Percentiles rank a stretch among this genome's conserved stretches.
phyloP scores from a whole-genome alignment of 2,797 vertebrate species.

The Pseudomugil gertrudae region DNA sequence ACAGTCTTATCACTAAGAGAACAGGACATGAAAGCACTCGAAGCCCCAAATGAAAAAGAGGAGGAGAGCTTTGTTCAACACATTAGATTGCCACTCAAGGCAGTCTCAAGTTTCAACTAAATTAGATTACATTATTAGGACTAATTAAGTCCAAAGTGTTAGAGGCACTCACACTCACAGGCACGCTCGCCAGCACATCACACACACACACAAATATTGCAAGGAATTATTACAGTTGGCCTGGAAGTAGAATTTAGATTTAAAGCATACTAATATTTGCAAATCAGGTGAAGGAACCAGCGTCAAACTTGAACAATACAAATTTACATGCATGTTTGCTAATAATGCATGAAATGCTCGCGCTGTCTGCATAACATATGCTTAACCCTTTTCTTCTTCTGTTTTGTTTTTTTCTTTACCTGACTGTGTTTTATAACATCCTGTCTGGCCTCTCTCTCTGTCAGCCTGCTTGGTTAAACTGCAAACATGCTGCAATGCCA shows the following conservation, averaged over 20 bases:
- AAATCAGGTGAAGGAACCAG: conserved; percentile 11
- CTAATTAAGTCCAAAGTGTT: conserved; percentile 80
- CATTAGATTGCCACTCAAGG: conserved; percentile 81
- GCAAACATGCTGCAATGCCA: conserved; percentile 77
- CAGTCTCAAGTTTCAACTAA: conserved; percentile 81
- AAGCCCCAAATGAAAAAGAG: conserved; percentile 73
- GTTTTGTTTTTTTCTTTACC: conserved; percentile 41
- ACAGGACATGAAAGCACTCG: conserved; percentile 74
- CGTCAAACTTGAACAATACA: background rate
- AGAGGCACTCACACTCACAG: conserved; percentile 39
- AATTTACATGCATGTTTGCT: conserved; percentile 1
- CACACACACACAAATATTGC: conserved; percentile 12
- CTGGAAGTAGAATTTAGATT: conserved; percentile 13
- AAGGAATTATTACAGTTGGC: conserved; percentile 23
- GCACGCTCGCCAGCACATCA: conserved; percentile 12
- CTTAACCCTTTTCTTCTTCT: conserved; percentile 32
- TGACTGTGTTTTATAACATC: conserved; percentile 73
- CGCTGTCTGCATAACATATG: conserved; percentile 21
- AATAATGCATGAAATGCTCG: conserved; percentile 20
- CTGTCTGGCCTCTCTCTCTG: conserved; percentile 75
- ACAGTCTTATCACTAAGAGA: conserved; percentile 71
- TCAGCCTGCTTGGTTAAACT: conserved; percentile 69
- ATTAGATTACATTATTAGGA: conserved; percentile 83
- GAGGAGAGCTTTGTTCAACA: conserved; percentile 77
- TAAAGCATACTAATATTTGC: conserved; percentile 13